A percentile compares a stretch with the other conserved stretches of the same genome.
Conservation (phyloP, 2,888 invertebrate species). For the Dinocampus coccinellae region DNA sequence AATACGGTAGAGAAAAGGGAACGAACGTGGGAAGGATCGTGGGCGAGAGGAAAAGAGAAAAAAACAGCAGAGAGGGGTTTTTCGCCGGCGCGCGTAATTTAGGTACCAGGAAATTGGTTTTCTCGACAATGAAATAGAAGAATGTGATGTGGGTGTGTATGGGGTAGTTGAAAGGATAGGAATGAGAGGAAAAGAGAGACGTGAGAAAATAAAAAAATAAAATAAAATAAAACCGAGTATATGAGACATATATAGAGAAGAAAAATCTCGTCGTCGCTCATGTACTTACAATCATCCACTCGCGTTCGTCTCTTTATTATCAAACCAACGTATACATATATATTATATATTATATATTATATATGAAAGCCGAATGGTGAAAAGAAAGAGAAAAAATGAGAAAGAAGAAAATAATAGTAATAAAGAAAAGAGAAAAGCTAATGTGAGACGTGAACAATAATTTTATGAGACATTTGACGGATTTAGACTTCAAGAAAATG, state of each 20-base stretch:
- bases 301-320: constrained; percentile 54
- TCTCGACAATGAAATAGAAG: constrained; percentile 70
- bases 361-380: constrained; percentile 30
- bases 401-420: no score
- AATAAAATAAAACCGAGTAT: constrained; percentile 31
- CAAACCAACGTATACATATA: constrained; percentile 2
- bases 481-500: no score
- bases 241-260: constrained; percentile 20
- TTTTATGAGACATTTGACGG: constrained; percentile 30
- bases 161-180: constrained; percentile 37
- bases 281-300: constrained; percentile 49
- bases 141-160: constrained; percentile 63
- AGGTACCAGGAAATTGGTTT: constrained; percentile 70
- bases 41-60: constrained; percentile 19
- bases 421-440: no score
- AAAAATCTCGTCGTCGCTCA: constrained; percentile 35
- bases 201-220: constrained; percentile 34
- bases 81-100: constrained; percentile 68
- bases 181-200: constrained; percentile 31
- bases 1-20: constrained; percentile 5
- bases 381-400: no score
- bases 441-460: constrained; percentile 34
- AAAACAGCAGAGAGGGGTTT: constrained; percentile 53
- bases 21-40: constrained; percentile 15
- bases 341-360: no score